Base-by-base conservation (phyloP, 2,113 vertebrate genomes). In the Ptilonorhynchus violaceus region DNA sequence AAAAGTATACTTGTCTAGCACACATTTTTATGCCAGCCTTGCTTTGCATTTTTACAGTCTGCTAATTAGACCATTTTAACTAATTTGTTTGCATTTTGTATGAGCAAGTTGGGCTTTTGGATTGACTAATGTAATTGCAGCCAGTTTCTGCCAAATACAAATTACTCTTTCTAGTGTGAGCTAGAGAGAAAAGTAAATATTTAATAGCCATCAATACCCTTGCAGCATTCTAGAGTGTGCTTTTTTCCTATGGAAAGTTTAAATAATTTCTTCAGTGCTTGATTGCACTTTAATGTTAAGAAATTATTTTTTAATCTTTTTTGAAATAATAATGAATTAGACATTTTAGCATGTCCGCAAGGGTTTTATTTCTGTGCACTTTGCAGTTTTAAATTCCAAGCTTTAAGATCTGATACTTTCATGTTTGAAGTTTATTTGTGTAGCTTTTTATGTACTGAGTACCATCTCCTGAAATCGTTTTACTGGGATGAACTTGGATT, bases 31-130 rank as follows among this genome's bases (percentile, higher is more conserved):
- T 98, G 97, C 98, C 98, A 98, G 98, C 97, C 96, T 98, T 96
- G 98, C 97, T 98, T 98, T 98, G 98, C 97, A 97, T 98, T 98
- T 98, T 98, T 98, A 98, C 98, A 98, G 97, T 98, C 97, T 98
- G 97, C 98, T 98, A 98, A 98, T 98, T 98, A 98, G 97, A 98
- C 97, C 98, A 98, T 98, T 98, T 98, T 98, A 98, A 98, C 98
- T 98, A 98, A 98, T 98, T 98, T 98, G 98, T 98, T 98, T 98
- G 98, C 98, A 98, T 98, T 98, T 98, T 98, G 98, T 98, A 98
- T 98, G 98, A 98, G 98, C 98, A 98, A 98, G 98, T 98, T 98
- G 97, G 98, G 97, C 98, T 98, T 98, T 98, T 98, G 98, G 98
- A 98, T 98, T 98, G 98, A 98, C 98, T 98, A 98, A 98, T 98